Conservation (phyloP, 1,140 invertebrate species). For the Aphelinus atriplicis region DNA sequence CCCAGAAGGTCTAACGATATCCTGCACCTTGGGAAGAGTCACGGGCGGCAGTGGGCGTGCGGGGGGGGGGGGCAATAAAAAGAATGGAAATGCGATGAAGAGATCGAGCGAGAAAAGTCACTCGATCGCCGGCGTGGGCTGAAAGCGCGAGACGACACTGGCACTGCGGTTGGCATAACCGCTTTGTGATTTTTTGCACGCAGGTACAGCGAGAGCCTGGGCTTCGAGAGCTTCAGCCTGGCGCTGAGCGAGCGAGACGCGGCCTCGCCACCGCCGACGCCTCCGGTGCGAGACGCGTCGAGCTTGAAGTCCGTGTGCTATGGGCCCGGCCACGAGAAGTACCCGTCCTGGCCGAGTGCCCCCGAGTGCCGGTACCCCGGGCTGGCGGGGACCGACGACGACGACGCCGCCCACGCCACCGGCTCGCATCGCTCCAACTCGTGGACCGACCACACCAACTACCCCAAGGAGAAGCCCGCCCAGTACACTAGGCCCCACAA, state of each 20-base stretch:
- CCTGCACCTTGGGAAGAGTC: too few relatives aligned
- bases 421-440: constrained; percentile 75
- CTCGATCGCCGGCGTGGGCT: not conserved
- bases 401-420: constrained; percentile 53
- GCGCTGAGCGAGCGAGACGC: constrained; percentile 62
- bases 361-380: constrained; percentile 51
- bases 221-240: constrained; percentile 64
- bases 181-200: not conserved
- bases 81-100: constrained; percentile 17
- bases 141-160: not conserved
- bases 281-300: constrained; percentile 76
- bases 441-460: constrained; percentile 80
- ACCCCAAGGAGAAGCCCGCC: constrained; percentile 76
- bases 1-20: too few relatives aligned
- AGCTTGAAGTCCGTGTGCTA: constrained; percentile 76
- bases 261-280: constrained; percentile 68
- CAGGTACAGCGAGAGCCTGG: constrained; percentile 64
- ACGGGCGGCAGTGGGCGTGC: too few relatives aligned
- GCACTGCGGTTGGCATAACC: not conserved
- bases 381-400: constrained; percentile 32
- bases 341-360: constrained; percentile 78
- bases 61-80: too few relatives aligned
- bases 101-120: not conserved
- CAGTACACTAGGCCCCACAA: constrained; percentile 76
- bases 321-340: constrained; percentile 82